These are phyloP conservation scores for Ahaetulla prasina DNA, from an alignment of 2,113 vertebrate species.

Conservation along the genomic window DNA sequence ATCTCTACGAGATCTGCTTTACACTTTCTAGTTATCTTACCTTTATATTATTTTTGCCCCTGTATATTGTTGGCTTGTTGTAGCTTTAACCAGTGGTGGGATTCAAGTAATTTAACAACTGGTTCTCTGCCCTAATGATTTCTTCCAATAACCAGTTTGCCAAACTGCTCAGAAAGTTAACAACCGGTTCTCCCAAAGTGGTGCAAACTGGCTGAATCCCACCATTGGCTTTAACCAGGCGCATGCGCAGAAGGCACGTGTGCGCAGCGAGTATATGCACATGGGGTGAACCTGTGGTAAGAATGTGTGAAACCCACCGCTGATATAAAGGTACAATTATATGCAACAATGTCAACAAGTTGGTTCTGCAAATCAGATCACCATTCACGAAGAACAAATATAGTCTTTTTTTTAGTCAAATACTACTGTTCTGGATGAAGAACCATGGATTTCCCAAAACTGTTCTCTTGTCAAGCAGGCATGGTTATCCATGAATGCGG, in stretches of 20 bases:
- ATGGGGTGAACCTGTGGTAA: too few relatives aligned
- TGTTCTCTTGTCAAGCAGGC: slow-evolving; percentile 86
- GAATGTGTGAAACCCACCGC: too few relatives aligned
- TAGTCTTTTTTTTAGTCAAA: slow-evolving; percentile 74
- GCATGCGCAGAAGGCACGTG: too few relatives aligned
- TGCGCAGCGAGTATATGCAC: too few relatives aligned
- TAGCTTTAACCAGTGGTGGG: too few relatives aligned
- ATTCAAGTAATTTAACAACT: too few relatives aligned
- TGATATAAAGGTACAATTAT: slow-evolving; percentile 93
- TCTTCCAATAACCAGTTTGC: too few relatives aligned
- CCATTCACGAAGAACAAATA: slow-evolving; percentile 89
- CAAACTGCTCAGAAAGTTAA: too few relatives aligned
- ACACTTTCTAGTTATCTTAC: neutral
- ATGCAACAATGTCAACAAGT: slow-evolving; percentile 76
- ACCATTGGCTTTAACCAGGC: too few relatives aligned
- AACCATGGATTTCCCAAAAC: slow-evolving; percentile 75
- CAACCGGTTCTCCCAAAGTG: too few relatives aligned
- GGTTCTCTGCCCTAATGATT: too few relatives aligned
- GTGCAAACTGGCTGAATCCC: too few relatives aligned
- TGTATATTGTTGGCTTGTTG: neutral
- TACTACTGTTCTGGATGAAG: slow-evolving; percentile 86
- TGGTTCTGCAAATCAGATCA: slow-evolving; percentile 88
- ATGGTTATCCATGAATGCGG: slow-evolving; percentile 86
- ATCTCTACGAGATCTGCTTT: neutral
- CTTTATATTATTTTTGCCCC: neutral